Evolutionary conservation across 2,888 invertebrate species (phyloP), one percentile per base, ranked within the genome.

Genomic region (Noctua janthe): DNA sequence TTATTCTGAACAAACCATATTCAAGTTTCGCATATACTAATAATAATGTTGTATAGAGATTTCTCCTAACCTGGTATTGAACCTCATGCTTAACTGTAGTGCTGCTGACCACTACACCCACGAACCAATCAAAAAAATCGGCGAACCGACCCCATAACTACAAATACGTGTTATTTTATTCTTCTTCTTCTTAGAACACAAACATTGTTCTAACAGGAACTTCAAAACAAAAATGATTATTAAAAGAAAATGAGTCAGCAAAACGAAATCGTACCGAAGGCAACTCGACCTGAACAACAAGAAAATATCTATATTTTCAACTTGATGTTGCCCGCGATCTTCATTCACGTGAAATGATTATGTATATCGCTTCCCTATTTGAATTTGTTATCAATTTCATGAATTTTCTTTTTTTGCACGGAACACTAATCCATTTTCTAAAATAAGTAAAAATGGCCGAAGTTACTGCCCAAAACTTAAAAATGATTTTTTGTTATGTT

Each of bases 251-350:
- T 70, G 20, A 56, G 23, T 56, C 39, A 73, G 10, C 20, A 70
- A 43, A 54, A 51, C 20, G 35, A 74, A 71, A 20, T 47, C 35
- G 13, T 20, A 39, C 8, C 39, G 0, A 47, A 13, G 29, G 1
- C 15, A 15, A 51, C 7, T 75, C n/a, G 0, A 39, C 39, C 13
- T 76, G 1, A 10, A 7, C 7, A 71, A 54, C n/a, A 64, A 59
- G 7, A 56, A 17, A 72, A 84, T 64, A 64, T 69, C 43, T 62
- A 39, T 49, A n/a, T 51, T 66, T n/a, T 13, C 6, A n/a, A 51
- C 15, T 15, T 15, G 15, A 2, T 62, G 15, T 62, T 62, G 15
- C 15, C 15, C 15, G 62, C 62, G 13, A 29, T 5, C 13, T 59
- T 59, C 13, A 0, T 43, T 0, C n/a, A 13, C 13, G 2, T 15